Base-by-base conservation (phyloP, 2,888 invertebrate genomes). In the Encarsia formosa region DNA sequence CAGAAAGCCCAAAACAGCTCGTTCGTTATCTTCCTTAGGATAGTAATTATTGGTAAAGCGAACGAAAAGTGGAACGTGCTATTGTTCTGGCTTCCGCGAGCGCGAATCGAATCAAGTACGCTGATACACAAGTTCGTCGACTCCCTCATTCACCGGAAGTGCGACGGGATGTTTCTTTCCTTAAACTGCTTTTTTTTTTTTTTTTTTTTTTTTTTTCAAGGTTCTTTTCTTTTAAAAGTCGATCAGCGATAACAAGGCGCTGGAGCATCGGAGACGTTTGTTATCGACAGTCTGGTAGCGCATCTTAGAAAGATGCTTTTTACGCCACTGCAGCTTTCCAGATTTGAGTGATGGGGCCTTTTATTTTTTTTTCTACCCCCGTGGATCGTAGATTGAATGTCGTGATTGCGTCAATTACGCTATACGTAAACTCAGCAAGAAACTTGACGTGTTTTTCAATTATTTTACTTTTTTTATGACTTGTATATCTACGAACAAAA, bases 11-110 rank as follows among this genome's bases (percentile, higher is more conserved):
- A 26, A 26, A 26, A 11, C 6, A 6, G 26, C 6, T 26, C 6
- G 6, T 11, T 26, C 11, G 11, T 26, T 26, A 26, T 13, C 26
- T 16, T 11, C 29, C 18, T 34, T 24, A 50, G 50, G 56, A 55
- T 49, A 56, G 59, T 59, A 58, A 60, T 61, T 61, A 63, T 61
- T 61, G 61, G 57, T 53, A 57, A 63, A 63, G 49, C 50, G 53
- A n/a, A n/a, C n/a, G 1, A 29, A 46, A 54, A 54, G 18, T 45
- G 16, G 23, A 22, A n/a, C 43, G 32, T 20, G 29, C 32, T 13
- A 16, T 19, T 43, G 15, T 37, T 19, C 18, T 44, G 22, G 34
- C 18, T 24, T 4, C n/a, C 38, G 44, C 22, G 20, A 24, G 35
- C 34, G 46, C 39, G 38, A 46, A 54, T 54, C 50, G 37, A 49